These are phyloP conservation scores for Neocloeon triangulifer DNA, from an alignment of 1,140 invertebrate genomes.

Conservation along the genomic window DNA sequence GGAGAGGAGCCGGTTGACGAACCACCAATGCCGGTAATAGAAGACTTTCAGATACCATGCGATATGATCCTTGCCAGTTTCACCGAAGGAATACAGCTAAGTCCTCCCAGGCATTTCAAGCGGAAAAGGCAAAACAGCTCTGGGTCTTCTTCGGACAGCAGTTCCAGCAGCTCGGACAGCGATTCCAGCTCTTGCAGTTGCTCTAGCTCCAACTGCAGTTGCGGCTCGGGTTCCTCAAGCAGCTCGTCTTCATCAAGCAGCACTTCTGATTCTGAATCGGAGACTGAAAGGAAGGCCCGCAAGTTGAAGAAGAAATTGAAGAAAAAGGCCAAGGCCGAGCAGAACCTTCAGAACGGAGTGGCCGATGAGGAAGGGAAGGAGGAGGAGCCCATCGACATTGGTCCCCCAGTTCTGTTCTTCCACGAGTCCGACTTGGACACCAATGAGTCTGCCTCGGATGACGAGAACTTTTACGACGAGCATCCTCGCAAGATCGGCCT, in stretches of 20 bases:
- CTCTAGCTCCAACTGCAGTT: constrained; percentile 51
- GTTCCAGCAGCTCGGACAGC: constrained; percentile 38
- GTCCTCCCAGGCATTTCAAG: constrained; percentile 16
- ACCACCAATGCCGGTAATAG: no score
- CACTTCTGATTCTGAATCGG: constrained; percentile 39
- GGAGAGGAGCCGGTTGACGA: no score
- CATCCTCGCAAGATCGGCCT: constrained; percentile 46
- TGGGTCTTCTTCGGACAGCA: constrained; percentile 3
- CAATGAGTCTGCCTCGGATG: constrained; percentile 56
- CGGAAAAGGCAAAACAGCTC: constrained; percentile 10
- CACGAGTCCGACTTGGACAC: constrained; percentile 62
- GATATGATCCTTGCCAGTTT: no score
- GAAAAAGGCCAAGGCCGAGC: constrained; percentile 17
- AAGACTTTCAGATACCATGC: no score
- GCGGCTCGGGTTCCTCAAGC: constrained; percentile 29
- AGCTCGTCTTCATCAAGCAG: constrained; percentile 22
- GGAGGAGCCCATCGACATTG: constrained; percentile 9
- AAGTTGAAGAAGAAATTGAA: constrained; percentile 15
- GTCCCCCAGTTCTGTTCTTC: constrained; percentile 17
- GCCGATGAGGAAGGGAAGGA: constrained; percentile 11
- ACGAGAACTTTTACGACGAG: constrained; percentile 69
- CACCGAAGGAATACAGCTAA: no score
- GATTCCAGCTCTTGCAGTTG: constrained; percentile 56
- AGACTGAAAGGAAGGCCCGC: constrained; percentile 34
- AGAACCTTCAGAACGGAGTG: constrained; percentile 10